Percentiles rank a stretch among this genome's conserved stretches.
phyloP scores from a whole-genome alignment of 2,113 vertebrate genomes.

The Mastomys natalensis region DNA sequence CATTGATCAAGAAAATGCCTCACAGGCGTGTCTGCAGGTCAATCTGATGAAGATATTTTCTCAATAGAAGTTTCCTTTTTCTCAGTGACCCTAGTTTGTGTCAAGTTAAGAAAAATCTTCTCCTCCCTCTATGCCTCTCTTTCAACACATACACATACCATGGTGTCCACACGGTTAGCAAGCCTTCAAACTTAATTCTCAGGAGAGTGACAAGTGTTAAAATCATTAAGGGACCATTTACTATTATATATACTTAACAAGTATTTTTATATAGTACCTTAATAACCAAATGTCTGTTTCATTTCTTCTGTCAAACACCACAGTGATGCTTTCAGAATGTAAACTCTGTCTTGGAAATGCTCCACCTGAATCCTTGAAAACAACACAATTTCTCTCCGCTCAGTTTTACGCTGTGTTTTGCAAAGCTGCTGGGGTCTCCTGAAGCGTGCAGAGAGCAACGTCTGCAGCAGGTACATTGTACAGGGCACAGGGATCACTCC shows the following conservation, averaged over 20 bases:
- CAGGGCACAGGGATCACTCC: neutral
- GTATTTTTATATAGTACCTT: neutral
- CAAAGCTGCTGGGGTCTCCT: neutral
- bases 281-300: too few species aligned
- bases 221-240: rapidly evolving
- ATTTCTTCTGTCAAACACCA: neutral
- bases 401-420: too few species aligned
- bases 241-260: neutral
- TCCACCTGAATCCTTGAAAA: neutral
- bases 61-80: neutral
- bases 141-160: rapidly evolving
- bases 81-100: neutral
- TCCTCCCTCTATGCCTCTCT: neutral
- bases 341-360: neutral
- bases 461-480: too few species aligned
- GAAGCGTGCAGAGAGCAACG: too few species aligned
- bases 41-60: neutral
- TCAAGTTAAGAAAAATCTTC: neutral
- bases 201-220: neutral
- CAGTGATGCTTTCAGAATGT: neutral
- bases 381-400: neutral
- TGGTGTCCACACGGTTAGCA: neutral
- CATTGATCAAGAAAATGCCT: neutral
- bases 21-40: neutral
- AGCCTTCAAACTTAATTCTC: neutral